phyloP scores from a whole-genome alignment of 2,888 invertebrate species.

The Diachrysia chrysitis region DNA sequence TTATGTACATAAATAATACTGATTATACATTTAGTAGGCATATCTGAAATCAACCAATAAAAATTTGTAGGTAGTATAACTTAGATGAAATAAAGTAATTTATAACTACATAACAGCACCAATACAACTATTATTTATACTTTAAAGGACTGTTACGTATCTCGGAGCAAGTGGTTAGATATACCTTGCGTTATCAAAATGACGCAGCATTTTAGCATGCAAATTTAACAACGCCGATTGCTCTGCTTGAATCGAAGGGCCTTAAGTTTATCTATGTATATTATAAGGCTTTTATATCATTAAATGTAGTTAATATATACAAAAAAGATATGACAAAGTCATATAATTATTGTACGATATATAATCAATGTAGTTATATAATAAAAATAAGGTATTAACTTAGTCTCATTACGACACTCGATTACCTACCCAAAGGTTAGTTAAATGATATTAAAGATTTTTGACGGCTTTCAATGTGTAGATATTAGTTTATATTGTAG shows the following conservation, averaged over 20 bases:
- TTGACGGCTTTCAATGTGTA: slow-evolving; percentile 50
- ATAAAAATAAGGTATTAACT: slow-evolving; percentile 5
- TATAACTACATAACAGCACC: neutral
- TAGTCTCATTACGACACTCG: slow-evolving; percentile 18
- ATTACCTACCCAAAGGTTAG: slow-evolving; percentile 48
- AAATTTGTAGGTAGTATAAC: too few relatives aligned
- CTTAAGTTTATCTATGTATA: neutral
- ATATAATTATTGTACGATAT: slow-evolving; percentile 22
- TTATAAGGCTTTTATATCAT: slow-evolving; percentile 4
- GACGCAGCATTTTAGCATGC: too few relatives aligned
- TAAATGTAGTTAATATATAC: neutral
- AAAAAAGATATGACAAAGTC: slow-evolving; percentile 26
- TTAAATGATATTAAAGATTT: slow-evolving; percentile 11
- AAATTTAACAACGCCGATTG: too few relatives aligned
- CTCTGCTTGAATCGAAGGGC: too few relatives aligned
- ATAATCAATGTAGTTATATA: slow-evolving; percentile 10
- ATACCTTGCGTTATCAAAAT: neutral
- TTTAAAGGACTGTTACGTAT: neutral
- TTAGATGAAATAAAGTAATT: too few relatives aligned
- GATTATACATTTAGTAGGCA: too few relatives aligned
- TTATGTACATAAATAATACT: too few relatives aligned
- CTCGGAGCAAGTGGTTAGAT: neutral
- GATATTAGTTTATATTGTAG: slow-evolving; percentile 19
- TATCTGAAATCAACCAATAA: too few relatives aligned
- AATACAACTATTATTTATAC: neutral